phyloP scores from a whole-genome alignment of 2,888 invertebrate species.

The Polyommatus icarus region DNA sequence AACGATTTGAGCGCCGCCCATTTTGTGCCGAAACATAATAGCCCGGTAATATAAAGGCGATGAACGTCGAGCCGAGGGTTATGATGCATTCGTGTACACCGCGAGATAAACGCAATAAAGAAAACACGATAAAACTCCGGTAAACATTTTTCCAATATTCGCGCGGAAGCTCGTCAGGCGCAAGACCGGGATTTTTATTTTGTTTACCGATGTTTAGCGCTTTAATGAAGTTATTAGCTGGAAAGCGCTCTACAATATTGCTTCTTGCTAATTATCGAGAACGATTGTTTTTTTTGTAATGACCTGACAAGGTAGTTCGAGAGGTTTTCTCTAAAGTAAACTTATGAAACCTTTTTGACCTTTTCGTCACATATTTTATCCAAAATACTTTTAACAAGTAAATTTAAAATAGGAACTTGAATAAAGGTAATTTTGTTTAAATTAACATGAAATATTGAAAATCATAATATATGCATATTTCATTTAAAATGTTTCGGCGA shows the following conservation, averaged over 20 bases:
- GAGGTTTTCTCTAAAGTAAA: no score
- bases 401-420: no score
- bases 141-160: conserved; percentile 69
- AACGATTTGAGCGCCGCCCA: not conserved
- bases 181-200: conserved; percentile 36
- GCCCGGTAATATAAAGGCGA: not conserved
- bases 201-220: conserved; percentile 18
- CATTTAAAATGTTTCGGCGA: not conserved
- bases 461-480: not conserved
- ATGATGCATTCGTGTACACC: conserved; percentile 34
- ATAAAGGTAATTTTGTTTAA: not conserved
- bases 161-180: conserved; percentile 48
- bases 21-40: not conserved
- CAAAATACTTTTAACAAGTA: no score
- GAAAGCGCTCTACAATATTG: not conserved
- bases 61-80: not conserved
- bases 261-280: not conserved
- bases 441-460: not conserved
- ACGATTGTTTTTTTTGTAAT: not conserved
- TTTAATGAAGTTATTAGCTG: conserved; percentile 29
- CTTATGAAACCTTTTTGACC: no score
- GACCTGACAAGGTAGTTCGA: no score
- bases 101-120: conserved; percentile 39
- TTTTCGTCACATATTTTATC: no score
- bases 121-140: conserved; percentile 54